Conservation (phyloP, 1,140 invertebrate genomes). For the Phymorhynchus buccinoides region DNA sequence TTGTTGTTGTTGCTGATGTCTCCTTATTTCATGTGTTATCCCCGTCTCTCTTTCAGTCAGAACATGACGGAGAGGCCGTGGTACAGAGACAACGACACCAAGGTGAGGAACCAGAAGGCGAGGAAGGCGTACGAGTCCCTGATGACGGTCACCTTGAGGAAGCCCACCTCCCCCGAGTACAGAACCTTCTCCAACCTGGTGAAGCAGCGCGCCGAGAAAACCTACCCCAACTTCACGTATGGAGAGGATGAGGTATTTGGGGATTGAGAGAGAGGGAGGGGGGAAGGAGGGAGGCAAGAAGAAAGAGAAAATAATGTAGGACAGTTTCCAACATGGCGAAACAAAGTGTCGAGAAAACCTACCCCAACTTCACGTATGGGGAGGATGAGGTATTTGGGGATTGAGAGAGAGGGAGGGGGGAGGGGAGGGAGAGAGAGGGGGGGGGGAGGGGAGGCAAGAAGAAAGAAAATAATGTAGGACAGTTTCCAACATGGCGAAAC, state of each 20-base stretch:
- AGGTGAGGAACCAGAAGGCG: slow-evolving; percentile 86
- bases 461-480: slow-evolving; percentile 73
- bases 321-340: slow-evolving; percentile 87
- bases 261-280: no score
- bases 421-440: no score
- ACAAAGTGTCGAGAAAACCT: slow-evolving; percentile 82
- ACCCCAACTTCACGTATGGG: slow-evolving; percentile 81
- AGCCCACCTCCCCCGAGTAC: slow-evolving; percentile 79
- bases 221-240: slow-evolving; percentile 83
- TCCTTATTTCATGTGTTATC: neutral
- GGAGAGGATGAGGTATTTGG: slow-evolving; percentile 74
- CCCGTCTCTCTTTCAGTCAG: slow-evolving; percentile 61
- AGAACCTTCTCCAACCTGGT: slow-evolving; percentile 83
- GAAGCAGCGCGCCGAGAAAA: slow-evolving; percentile 83
- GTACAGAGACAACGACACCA: slow-evolving; percentile 85
- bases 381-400: slow-evolving; percentile 72
- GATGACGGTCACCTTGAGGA: slow-evolving; percentile 89
- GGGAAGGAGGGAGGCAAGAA: no score
- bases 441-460: no score
- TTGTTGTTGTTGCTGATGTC: neutral
- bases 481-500: slow-evolving; percentile 86
- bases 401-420: no score
- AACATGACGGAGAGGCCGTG: slow-evolving; percentile 82
- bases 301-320: no score
- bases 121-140: slow-evolving; percentile 90